These are phyloP conservation scores for Sycophaga agraensis DNA, from an alignment of 1,140 invertebrate genomes.

Conservation along the genomic window DNA sequence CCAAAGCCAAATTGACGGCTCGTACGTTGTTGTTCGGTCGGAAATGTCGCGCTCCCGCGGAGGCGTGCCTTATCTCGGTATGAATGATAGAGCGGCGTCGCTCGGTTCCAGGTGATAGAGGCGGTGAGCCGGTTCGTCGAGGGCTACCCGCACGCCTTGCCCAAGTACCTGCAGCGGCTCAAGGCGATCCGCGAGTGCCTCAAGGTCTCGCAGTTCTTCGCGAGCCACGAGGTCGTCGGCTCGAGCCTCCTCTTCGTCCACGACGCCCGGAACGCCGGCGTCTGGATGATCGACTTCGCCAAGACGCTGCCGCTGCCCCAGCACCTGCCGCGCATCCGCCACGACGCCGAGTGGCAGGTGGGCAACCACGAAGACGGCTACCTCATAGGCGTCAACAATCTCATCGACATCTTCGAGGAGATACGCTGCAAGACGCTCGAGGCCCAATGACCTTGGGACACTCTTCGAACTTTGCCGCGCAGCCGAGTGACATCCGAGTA, in stretches of 20 bases:
- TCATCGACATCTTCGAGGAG: slow-evolving; percentile 80
- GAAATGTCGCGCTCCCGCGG: no score
- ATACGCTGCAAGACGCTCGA: slow-evolving; percentile 35
- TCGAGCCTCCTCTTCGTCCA: slow-evolving; percentile 95
- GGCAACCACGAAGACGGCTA: slow-evolving; percentile 99
- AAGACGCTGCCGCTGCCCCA: slow-evolving; percentile 86
- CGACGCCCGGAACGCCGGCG: slow-evolving; percentile 80
- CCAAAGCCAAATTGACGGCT: no score
- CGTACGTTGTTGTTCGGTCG: no score
- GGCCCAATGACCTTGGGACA: neutral
- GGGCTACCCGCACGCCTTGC: slow-evolving; percentile 73
- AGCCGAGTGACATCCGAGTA: no score
- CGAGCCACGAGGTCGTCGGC: slow-evolving; percentile 92
- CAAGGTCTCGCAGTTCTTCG: slow-evolving; percentile 84
- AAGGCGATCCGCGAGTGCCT: slow-evolving; percentile 80
- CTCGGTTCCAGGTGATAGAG: slow-evolving; percentile 70
- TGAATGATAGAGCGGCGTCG: no score
- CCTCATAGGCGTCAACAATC: slow-evolving; percentile 89
- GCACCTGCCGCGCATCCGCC: slow-evolving; percentile 70
- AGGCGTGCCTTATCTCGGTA: no score
- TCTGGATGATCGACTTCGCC: slow-evolving; percentile 99
- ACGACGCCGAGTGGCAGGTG: slow-evolving; percentile 84
- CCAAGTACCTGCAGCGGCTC: slow-evolving; percentile 81
- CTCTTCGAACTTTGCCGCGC: no score
- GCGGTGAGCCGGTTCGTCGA: slow-evolving; percentile 82